A percentile compares a stretch with the other conserved stretches of the same genome.
Evolutionary conservation across 2,888 invertebrate genomes (phyloP).

Genomic region (Caradrina clavipalpis): DNA sequence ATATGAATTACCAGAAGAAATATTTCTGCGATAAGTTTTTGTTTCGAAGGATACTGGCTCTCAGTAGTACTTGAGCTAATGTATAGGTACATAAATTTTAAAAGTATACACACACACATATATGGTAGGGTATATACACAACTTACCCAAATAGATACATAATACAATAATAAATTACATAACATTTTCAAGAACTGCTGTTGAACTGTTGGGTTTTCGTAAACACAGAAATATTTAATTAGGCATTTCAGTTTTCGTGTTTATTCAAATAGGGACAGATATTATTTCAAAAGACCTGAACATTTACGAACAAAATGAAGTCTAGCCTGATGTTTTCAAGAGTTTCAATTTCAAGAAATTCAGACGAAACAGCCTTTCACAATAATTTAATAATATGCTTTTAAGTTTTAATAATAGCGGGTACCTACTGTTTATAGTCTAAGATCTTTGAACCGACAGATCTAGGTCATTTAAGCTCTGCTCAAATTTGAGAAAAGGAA

Average conservation of each 20-base stretch:
- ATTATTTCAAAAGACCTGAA: conserved; percentile 7
- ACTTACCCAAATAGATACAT: no score
- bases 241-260: conserved; percentile 5
- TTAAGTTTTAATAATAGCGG: conserved; percentile 19
- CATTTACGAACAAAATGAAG: conserved; percentile 15
- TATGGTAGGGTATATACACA: no score
- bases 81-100: no score
- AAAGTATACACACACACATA: no score
- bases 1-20: no score
- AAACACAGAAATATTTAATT: not conserved
- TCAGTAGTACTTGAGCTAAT: no score
- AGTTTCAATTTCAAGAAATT: conserved; percentile 26
- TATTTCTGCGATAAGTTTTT: no score
- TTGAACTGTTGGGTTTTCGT: not conserved
- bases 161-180: no score
- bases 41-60: no score
- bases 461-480: no score
- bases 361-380: not conserved
- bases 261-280: conserved; percentile 13
- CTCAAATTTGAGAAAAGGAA: no score
- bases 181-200: not conserved
- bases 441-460: not conserved
- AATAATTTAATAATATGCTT: conserved; percentile 7
- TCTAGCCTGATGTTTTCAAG: conserved; percentile 5
- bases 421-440: not conserved